Percentiles rank a stretch among this genome's conserved stretches.
phyloP scores from a whole-genome alignment of 2,888 invertebrate genomes.

The Campopleginae sp. region DNA sequence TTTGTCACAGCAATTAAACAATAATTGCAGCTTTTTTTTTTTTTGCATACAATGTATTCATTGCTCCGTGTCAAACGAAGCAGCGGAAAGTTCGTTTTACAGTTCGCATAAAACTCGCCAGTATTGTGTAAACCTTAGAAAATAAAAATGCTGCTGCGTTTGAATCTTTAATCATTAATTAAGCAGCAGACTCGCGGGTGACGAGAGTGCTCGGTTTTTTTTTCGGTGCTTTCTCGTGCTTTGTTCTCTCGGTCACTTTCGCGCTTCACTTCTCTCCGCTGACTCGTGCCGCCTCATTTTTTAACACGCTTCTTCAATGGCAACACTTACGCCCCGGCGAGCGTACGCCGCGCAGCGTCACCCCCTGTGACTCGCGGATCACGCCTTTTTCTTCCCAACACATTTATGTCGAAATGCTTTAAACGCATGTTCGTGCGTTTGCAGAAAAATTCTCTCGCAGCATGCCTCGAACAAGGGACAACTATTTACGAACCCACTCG shows the following conservation, averaged over 20 bases:
- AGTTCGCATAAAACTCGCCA: slow-evolving; percentile 1
- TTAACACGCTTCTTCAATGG: slow-evolving; percentile 82
- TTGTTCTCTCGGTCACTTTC: slow-evolving; percentile 43
- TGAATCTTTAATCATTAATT: slow-evolving; percentile 84
- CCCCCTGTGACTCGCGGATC: slow-evolving; percentile 70
- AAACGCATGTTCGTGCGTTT: slow-evolving; percentile 56
- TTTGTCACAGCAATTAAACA: slow-evolving; percentile 77
- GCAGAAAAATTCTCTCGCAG: slow-evolving; percentile 18
- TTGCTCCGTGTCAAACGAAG: slow-evolving; percentile 20
- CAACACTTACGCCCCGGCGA: slow-evolving; percentile 80
- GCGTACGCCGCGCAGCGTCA: slow-evolving; percentile 78
- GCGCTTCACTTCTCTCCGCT: slow-evolving; percentile 51
- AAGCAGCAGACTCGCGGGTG: slow-evolving; percentile 81
- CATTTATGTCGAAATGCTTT: neutral
- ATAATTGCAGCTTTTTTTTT: slow-evolving; percentile 56
- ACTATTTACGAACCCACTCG: slow-evolving; percentile 59
- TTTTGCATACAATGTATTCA: slow-evolving; percentile 40
- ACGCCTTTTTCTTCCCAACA: slow-evolving; percentile 39
- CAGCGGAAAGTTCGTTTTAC: slow-evolving; percentile 40
- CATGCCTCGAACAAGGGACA: slow-evolving; percentile 40
- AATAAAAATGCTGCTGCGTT: slow-evolving; percentile 74
- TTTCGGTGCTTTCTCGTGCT: slow-evolving; percentile 22
- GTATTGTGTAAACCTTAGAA: slow-evolving; percentile 23
- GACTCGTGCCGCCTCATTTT: slow-evolving; percentile 67
- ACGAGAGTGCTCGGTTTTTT: slow-evolving; percentile 79